A percentile compares a stretch with the other conserved stretches of the same genome.
phyloP scores from a whole-genome alignment of 1,140 invertebrate species.

The Ephestia elutella region DNA sequence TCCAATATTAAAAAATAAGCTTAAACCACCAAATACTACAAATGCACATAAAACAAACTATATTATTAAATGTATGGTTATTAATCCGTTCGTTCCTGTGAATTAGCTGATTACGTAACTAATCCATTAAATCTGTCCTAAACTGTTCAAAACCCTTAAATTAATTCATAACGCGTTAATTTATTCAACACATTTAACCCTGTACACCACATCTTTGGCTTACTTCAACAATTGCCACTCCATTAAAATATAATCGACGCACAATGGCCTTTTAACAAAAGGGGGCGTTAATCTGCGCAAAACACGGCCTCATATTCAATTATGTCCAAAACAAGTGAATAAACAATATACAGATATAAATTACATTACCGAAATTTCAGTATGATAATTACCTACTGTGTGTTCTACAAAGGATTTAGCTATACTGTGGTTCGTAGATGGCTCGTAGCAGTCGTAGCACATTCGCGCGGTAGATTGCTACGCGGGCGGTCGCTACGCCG shows the following conservation, averaged over 20 bases:
- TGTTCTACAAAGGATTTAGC: background rate
- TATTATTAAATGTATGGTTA: no score
- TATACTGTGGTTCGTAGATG: background rate
- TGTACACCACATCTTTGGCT: background rate
- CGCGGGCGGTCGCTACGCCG: slow-evolving; percentile 13
- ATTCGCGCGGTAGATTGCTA: slow-evolving; percentile 4
- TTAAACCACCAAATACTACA: no score
- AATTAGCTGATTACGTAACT: no score
- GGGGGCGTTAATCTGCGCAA: slow-evolving; percentile 32
- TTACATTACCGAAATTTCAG: background rate
- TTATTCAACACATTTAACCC: background rate
- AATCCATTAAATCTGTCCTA: no score
- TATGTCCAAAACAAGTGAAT: slow-evolving; percentile 37
- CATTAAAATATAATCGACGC: slow-evolving; percentile 11
- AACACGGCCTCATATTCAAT: slow-evolving; percentile 39
- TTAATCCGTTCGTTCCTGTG: no score
- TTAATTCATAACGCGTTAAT: background rate
- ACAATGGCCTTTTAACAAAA: slow-evolving; percentile 33
- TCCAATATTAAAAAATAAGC: no score
- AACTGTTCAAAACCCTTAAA: background rate
- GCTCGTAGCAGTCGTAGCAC: background rate
- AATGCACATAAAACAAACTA: no score
- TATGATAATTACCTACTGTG: background rate
- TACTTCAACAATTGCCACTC: background rate
- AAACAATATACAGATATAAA: slow-evolving; percentile 21